A percentile compares a stretch with the other conserved stretches of the same genome.
phyloP scores from a whole-genome alignment of 1,140 invertebrate genomes.

The Daktulosphaira vitifoliae region DNA sequence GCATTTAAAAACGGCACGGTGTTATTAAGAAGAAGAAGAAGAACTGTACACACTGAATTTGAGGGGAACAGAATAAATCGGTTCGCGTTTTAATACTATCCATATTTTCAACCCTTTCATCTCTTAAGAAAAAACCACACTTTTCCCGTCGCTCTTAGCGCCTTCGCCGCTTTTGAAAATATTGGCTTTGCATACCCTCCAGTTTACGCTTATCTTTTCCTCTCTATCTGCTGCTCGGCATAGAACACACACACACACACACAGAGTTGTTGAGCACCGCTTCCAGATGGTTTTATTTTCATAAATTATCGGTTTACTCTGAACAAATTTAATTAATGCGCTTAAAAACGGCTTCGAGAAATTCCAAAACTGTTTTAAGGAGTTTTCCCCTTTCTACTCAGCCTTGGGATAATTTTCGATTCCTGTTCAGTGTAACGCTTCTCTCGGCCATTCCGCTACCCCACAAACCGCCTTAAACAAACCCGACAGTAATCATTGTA shows the following conservation, averaged over 20 bases:
- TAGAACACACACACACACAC: too few relatives aligned
- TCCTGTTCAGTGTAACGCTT: constrained; percentile 21
- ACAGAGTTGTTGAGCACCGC: constrained; percentile 16
- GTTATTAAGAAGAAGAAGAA: background rate
- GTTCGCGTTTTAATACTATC: constrained; percentile 30
- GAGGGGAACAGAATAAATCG: constrained; percentile 24
- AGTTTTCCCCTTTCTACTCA: constrained; percentile 20
- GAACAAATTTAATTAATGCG: constrained; percentile 36
- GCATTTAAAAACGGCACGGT: constrained; percentile 28
- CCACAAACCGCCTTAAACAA: background rate
- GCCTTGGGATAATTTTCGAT: constrained; percentile 33
- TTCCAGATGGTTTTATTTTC: constrained; percentile 36
- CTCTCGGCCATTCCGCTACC: background rate
- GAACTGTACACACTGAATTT: too few relatives aligned
- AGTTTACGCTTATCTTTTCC: constrained; percentile 2
- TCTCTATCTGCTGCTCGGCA: background rate
- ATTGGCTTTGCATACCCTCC: constrained; percentile 28
- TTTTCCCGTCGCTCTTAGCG: constrained; percentile 29
- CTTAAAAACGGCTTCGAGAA: constrained; percentile 34
- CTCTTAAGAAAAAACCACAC: constrained; percentile 22
- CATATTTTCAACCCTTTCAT: constrained; percentile 31
- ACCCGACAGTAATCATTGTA: too few relatives aligned
- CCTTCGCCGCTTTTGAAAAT: constrained; percentile 28
- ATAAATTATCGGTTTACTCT: constrained; percentile 36
- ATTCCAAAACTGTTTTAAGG: constrained; percentile 31